These are phyloP conservation scores for Rhadina sibilatrix DNA, from an alignment of 2,113 vertebrate genomes.

Conservation along the genomic window DNA sequence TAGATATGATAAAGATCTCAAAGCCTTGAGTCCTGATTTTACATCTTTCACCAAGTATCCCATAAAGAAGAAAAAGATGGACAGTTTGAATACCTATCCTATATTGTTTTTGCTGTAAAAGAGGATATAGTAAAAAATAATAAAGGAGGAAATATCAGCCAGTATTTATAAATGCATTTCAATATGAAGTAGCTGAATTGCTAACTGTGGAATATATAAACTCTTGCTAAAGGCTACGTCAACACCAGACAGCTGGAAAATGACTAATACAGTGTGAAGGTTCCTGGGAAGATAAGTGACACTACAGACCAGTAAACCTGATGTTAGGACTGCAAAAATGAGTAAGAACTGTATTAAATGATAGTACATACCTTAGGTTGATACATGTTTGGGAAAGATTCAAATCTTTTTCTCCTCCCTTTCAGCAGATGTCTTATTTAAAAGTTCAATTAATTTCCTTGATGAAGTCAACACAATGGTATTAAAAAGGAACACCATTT, in stretches of 20 bases:
- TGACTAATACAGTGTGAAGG: not conserved
- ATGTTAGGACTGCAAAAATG: not conserved
- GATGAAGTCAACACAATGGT: not conserved
- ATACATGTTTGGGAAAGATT: not conserved
- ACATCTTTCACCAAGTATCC: not conserved
- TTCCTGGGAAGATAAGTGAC: not conserved
- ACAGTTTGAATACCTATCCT: not conserved
- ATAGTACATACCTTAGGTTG: not conserved
- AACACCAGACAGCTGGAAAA: not conserved
- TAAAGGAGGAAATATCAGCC: not conserved
- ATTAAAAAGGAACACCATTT: not conserved
- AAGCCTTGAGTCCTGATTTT: not conserved
- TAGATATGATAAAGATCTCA: not conserved
- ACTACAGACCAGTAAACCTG: not conserved
- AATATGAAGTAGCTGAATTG: not conserved
- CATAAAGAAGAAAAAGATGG: not conserved
- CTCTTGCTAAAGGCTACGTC: not conserved
- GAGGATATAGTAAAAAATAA: not conserved
- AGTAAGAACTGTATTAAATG: not conserved
- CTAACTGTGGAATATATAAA: not conserved
- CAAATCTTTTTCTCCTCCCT: not conserved
- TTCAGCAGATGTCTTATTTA: not conserved
- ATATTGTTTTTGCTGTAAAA: not conserved
- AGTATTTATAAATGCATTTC: not conserved
- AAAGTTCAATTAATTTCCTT: not conserved